Evolutionary conservation across 1,140 invertebrate genomes (phyloP), one percentile per base, ranked within the genome.

Genomic region (Xylocopa sonorina): DNA sequence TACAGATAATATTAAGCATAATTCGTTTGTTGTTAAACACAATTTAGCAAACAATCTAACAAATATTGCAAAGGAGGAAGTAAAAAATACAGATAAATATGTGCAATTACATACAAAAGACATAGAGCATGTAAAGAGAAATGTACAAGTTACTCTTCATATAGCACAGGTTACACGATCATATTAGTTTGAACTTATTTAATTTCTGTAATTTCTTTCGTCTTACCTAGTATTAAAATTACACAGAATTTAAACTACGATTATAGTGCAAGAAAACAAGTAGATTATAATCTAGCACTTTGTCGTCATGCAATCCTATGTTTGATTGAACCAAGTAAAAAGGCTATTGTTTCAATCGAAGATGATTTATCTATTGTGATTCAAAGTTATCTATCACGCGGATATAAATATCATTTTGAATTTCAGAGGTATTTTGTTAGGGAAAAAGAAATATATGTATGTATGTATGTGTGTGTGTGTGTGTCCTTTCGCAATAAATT

Each of bases 251-350:
- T 27, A 51, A 53, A n/a, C 43, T 53, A 18, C 34, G 16, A 21
- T 38, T 1, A 12, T 55, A 9, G 48, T 5, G n/a, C 0, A 38
- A 32, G 27, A 7, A 16, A 68, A 18, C 46, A 46, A 29, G 27
- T 58, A 34, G 27, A 62, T 46, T 76, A 68, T 12, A 60, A 62
- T 34, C 32, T 48, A 62, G 6, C 66, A 16, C 62, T 78, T 58
- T 90, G 87, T n/a, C 83, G 78, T 34, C 87, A 88, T 29, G 87
- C 87, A 27, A 90, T 90, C 34, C 43, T 89, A 12, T 85, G 84
- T 62, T 64, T 89, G 24, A 89, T 90, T 14, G 88, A 90, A 21
- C 88, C 89, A 18, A 90, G 87, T 46, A 63, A 90, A 63, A 87
- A 87, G 32, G 86, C 80, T 53, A 82, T 82, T 81, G 87, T 90